These are phyloP conservation scores for Macrotus californicus DNA, from an alignment of 2,113 vertebrate species.

Conservation along the genomic window DNA sequence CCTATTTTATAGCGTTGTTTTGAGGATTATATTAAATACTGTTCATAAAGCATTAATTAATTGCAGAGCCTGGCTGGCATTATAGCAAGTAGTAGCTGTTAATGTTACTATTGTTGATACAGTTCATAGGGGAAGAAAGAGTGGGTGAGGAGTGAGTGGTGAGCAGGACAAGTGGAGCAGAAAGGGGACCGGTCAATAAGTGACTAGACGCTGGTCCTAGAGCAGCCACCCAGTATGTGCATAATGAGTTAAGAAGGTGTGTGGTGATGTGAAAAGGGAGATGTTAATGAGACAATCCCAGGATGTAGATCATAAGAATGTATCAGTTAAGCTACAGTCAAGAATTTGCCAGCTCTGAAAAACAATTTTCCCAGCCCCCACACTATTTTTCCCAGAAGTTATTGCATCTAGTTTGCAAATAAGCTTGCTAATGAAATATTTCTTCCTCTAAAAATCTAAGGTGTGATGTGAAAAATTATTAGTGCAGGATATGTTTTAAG, in stretches of 20 bases:
- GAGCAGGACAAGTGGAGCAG: neutral
- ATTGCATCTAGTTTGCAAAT: conserved; percentile 35
- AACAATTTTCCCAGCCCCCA: conserved; percentile 7
- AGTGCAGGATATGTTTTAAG: conserved; percentile 21
- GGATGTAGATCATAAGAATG: neutral
- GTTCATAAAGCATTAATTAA: neutral
- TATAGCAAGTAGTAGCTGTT: neutral
- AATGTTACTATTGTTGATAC: neutral
- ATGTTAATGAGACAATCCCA: neutral
- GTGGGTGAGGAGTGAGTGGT: neutral
- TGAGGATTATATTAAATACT: conserved; percentile 33
- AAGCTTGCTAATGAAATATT: conserved; percentile 48
- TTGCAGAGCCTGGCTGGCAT: neutral
- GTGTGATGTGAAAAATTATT: conserved; percentile 14
- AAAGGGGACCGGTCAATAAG: neutral
- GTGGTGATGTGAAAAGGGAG: neutral
- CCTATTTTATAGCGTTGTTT: conserved; percentile 33
- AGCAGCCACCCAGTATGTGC: neutral
- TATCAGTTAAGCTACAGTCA: conserved; percentile 17
- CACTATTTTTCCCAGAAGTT: conserved; percentile 50
- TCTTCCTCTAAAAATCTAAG: conserved; percentile 58
- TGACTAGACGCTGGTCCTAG: neutral
- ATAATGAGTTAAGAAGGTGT: neutral
- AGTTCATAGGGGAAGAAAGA: neutral
- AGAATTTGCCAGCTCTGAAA: conserved; percentile 33